Evolutionary conservation across 2,888 invertebrate species (phyloP), one percentile per base, ranked within the genome.

Genomic region (Cosmia trapezina): DNA sequence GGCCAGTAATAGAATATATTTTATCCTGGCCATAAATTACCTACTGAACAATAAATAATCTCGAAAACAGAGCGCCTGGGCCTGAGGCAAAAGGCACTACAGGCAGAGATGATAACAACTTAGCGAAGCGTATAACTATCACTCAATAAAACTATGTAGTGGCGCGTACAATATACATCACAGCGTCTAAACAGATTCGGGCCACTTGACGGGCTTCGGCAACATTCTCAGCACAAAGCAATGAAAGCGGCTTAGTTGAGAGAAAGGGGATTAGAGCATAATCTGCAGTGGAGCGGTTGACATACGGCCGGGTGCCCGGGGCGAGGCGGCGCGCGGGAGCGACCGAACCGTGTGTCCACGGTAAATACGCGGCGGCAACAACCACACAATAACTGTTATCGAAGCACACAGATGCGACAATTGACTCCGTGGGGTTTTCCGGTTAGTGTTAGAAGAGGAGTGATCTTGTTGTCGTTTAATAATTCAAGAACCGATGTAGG

Each of bases 181-280:
- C 78, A 82, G 73, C 75, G 75, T 60, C 82, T 81, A 92, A 93
- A 93, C 92, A 94, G 94, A 95, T 94, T 94, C 92, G 88, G 91
- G 88, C 86, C 92, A 93, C 92, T 95, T 95, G 95, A 94, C 91
- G 90, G 93, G 93, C 92, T 92, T 93, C 92, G 89, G 92, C 90
- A 89, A 91, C 91, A 90, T 91, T 92, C 92, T 92, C 92, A 90
- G 91, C 91, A 93, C 94, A 93, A 94, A 94, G 93, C 94, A 93
- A 94, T 93, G 94, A 94, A 95, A 95, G 94, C 93, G 91, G 95
- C 95, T 95, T 93, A 95, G 91, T 86, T 89, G 88, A 91, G 92
- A 93, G 93, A 94, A 94, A 94, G 92, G 93, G 94, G 95, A 94
- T 95, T 95, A 95, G 88, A 87, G 90, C 86, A 93, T 95, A 95